phyloP scores from a whole-genome alignment of 2,888 invertebrate genomes.

The Temnothorax rugatulus region DNA sequence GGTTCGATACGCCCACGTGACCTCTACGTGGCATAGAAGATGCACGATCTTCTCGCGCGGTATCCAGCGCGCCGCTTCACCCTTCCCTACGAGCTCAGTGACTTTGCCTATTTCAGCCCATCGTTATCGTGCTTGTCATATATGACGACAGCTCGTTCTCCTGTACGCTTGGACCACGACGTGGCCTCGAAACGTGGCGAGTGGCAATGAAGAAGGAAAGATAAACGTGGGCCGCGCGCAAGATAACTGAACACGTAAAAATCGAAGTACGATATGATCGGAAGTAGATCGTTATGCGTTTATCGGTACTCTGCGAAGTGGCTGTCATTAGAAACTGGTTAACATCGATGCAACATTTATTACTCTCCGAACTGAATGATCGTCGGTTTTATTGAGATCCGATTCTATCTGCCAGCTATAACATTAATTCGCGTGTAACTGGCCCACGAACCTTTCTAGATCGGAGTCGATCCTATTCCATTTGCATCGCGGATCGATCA shows the following conservation, averaged over 20 bases:
- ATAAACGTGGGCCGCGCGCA: neutral
- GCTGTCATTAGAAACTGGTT: constrained; percentile 1
- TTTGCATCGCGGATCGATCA: neutral
- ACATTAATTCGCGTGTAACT: constrained; percentile 1
- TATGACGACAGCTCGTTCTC: constrained; percentile 30
- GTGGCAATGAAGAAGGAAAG: neutral
- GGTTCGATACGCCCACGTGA: constrained; percentile 76
- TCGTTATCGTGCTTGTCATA: constrained; percentile 24
- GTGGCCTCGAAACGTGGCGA: neutral
- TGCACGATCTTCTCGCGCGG: constrained; percentile 21
- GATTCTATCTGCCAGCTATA: neutral
- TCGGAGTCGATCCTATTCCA: constrained; percentile 8
- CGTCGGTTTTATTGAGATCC: constrained; percentile 11
- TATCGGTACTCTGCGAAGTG: neutral
- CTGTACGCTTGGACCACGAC: constrained; percentile 3
- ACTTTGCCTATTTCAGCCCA: constrained; percentile 47
- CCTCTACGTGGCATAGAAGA: constrained; percentile 49
- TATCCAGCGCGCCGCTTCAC: constrained; percentile 30
- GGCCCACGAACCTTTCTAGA: neutral
- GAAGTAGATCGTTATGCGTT: no score
- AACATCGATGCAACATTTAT: constrained; percentile 7
- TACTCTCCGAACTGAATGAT: neutral
- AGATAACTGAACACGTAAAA: no score
- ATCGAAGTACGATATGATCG: no score
- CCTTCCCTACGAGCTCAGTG: constrained; percentile 31